Percentiles rank a stretch among this genome's conserved stretches.
phyloP scores from a whole-genome alignment of 92 coral and sea anemone species.

The Micromussa lordhowensis region DNA sequence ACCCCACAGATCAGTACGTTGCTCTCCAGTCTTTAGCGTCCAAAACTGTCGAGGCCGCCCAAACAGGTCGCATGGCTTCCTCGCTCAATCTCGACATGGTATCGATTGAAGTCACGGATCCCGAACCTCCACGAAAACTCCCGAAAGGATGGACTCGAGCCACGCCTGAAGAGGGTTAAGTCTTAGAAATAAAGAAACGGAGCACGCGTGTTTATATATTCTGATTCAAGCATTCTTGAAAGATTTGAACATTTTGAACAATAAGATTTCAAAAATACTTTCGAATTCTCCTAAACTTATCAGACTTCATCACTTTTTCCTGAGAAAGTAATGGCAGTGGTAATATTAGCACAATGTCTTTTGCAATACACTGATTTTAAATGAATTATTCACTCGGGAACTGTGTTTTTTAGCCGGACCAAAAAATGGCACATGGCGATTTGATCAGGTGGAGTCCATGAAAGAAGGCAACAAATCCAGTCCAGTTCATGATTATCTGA shows the following conservation, averaged over 20 bases:
- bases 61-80: conserved; percentile 76
- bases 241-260: neutral
- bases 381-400: too few relatives aligned
- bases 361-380: neutral
- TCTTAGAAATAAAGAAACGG: neutral
- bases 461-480: conserved; percentile 70
- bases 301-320: too few relatives aligned
- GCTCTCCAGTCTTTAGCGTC: conserved; percentile 71
- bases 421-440: conserved; percentile 74
- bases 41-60: conserved; percentile 78
- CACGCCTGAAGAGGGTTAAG: conserved; percentile 79
- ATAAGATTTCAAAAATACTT: neutral
- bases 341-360: too few relatives aligned
- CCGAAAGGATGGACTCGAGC: conserved; percentile 87
- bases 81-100: conserved; percentile 72
- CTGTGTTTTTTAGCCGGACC: conserved; percentile 66
- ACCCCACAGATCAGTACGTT: conserved; percentile 64
- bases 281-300: neutral
- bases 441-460: conserved; percentile 66
- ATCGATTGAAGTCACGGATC: conserved; percentile 81
- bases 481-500: conserved; percentile 49
- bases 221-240: neutral
- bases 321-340: too few relatives aligned
- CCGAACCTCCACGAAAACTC: conserved; percentile 79
- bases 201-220: neutral